Base-by-base conservation (phyloP, 2,888 invertebrate genomes). In the Calliopum simillimum region DNA sequence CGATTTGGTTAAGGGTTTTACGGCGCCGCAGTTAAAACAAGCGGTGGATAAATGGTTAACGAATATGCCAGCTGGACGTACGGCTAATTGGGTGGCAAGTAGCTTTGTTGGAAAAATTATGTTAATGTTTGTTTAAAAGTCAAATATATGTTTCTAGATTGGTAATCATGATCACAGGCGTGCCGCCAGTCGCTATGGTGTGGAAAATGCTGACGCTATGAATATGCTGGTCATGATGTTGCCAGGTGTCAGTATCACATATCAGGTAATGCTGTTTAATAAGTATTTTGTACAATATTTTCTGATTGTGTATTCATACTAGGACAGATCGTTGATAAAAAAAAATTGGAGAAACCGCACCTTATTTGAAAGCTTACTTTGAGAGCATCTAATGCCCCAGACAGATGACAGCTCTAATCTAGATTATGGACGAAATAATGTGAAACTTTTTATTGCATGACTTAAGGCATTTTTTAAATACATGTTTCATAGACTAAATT, bases 191-290 rank as follows among this genome's bases (percentile, higher is more conserved):
- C 88, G 92, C 12, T 89, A 90, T 79, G 91, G 92, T 1, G 81
- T 82, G 0, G 88, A 90, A 59, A 87, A 92, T 75, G 89, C 91
- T 0, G 94, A 95, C 82, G 92, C 91, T n/a, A 89, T 95, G 79
- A 93, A 94, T 80, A 94, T 96, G 88, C 76, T 92, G 58, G 83
- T 89, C 33, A 84, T 90, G 79, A 81, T 90, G 14, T 82, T 92
- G 41, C 90, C 90, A 0, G 92, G 92, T 4, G 88, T 89, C 0
- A 86, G 89, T 14, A 86, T 91, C 41, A 86, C 89, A 12, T 92
- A 90, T 82, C 89, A 90, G 79, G 91, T 63, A 63, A 74, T 72
- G 67, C n/a, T n/a, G n/a, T n/a, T 56, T 43, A 61, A 11, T 43
- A 21, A 69, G n/a, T 11, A 19, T 47, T 47, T 4, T 4, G 47